Percentiles rank a stretch among this genome's conserved stretches.
These are phyloP conservation scores for Pagetopsis macropterus DNA, from an alignment of 2,797 vertebrate genomes.

Conservation along the genomic window DNA sequence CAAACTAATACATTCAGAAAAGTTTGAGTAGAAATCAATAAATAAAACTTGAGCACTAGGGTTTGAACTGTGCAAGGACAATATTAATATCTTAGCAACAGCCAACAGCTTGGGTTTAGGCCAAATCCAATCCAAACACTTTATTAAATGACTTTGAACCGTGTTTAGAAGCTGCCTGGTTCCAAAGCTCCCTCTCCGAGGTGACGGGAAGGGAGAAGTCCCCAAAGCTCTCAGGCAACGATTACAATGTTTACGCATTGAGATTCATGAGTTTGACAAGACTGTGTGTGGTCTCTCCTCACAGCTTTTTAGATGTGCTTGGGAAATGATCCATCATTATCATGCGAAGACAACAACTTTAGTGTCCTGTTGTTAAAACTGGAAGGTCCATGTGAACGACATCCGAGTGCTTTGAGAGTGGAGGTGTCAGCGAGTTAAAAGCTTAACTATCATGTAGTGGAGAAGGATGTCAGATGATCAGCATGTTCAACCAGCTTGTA, in stretches of 20 bases:
- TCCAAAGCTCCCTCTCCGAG: slow-evolving; percentile 33
- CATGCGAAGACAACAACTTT: slow-evolving; percentile 32
- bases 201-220: slow-evolving; percentile 50
- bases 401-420: neutral
- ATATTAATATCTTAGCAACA: slow-evolving; percentile 42
- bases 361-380: slow-evolving; percentile 31
- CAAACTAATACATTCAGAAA: slow-evolving; percentile 43
- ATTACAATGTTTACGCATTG: slow-evolving; percentile 63
- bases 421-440: neutral
- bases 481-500: neutral
- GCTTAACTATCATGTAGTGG: neutral
- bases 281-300: slow-evolving; percentile 46
- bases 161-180: slow-evolving; percentile 53
- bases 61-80: slow-evolving; percentile 44
- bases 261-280: slow-evolving; percentile 68
- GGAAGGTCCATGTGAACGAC: slow-evolving; percentile 19
- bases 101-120: slow-evolving; percentile 39
- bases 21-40: slow-evolving; percentile 33
- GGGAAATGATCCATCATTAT: slow-evolving; percentile 47
- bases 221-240: slow-evolving; percentile 53
- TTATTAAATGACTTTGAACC: slow-evolving; percentile 51
- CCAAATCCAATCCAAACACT: slow-evolving; percentile 57
- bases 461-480: neutral
- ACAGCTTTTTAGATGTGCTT: slow-evolving; percentile 35
- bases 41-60: slow-evolving; percentile 31